phyloP scores from a whole-genome alignment of 2,888 invertebrate genomes.

The Orthosia cruda region DNA sequence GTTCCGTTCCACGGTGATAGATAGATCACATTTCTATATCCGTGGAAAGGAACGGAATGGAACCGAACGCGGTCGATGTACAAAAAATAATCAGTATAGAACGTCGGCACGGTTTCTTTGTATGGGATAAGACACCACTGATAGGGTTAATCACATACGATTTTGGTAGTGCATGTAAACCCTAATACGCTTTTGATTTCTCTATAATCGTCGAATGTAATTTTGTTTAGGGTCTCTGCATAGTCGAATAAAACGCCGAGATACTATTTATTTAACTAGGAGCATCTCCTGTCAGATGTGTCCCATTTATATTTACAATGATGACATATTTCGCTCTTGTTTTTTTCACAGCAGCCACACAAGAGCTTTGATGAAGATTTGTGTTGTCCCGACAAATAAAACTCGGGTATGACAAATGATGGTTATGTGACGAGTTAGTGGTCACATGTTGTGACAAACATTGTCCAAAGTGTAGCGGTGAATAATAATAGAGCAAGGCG shows the following conservation, averaged over 20 bases:
- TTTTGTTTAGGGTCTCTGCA: background rate
- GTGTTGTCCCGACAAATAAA: conserved; percentile 10
- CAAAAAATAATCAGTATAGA: too few relatives aligned
- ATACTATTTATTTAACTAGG: background rate
- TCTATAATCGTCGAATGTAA: background rate
- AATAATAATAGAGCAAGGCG: conserved; percentile 26
- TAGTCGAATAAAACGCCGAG: background rate
- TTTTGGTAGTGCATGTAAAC: background rate
- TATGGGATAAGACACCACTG: too few relatives aligned
- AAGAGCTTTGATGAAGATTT: conserved; percentile 35
- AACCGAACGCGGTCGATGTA: too few relatives aligned
- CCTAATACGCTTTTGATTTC: background rate
- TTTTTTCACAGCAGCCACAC: background rate
- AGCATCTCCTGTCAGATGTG: background rate
- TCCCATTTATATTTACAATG: conserved; percentile 3
- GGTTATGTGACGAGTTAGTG: conserved; percentile 21
- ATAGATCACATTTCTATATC: too few relatives aligned
- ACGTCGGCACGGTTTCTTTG: too few relatives aligned
- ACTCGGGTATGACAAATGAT: conserved; percentile 40
- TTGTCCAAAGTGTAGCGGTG: conserved; percentile 13
- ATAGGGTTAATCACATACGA: too few relatives aligned
- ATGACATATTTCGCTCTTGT: conserved; percentile 26
- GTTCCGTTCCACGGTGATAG: too few relatives aligned
- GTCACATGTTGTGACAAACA: conserved; percentile 29
- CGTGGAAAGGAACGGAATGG: too few relatives aligned